Percentiles rank a stretch among this genome's conserved stretches.
These are phyloP conservation scores for Gallinago solitaria DNA, from an alignment of 2,797 vertebrate genomes.

Conservation along the genomic window DNA sequence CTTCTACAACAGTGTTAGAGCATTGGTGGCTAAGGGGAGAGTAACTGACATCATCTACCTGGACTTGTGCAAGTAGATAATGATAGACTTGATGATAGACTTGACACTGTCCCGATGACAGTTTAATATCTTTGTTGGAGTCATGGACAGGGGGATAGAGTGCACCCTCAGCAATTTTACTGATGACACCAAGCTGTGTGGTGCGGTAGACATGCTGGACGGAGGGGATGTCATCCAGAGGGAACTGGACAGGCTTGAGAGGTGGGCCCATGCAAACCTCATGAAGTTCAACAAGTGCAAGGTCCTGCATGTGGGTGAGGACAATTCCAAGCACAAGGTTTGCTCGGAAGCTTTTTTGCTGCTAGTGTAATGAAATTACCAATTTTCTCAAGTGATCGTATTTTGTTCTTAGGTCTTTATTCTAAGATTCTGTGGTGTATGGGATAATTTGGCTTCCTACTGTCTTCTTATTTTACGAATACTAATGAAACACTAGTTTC, in stretches of 20 bases:
- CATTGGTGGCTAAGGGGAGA: background rate
- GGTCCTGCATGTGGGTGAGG: background rate
- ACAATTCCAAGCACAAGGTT: background rate
- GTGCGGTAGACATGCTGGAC: background rate
- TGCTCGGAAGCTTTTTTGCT: background rate
- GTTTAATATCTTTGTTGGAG: background rate
- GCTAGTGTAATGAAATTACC: background rate
- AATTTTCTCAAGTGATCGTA: background rate
- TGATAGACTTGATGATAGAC: background rate
- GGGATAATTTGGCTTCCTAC: background rate
- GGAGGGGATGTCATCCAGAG: background rate
- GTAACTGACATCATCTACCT: background rate
- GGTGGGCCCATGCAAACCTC: background rate
- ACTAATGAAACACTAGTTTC: background rate
- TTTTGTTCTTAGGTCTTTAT: background rate
- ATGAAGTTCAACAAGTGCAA: background rate
- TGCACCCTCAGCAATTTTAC: background rate
- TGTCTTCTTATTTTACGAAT: background rate
- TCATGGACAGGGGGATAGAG: background rate
- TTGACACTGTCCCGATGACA: background rate
- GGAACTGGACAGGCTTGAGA: background rate
- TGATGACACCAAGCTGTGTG: background rate
- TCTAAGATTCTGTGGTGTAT: background rate
- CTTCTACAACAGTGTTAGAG: background rate
- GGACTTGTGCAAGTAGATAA: background rate